Conservation (phyloP, 2,113 vertebrate species). For the Anoplopoma fimbria region DNA sequence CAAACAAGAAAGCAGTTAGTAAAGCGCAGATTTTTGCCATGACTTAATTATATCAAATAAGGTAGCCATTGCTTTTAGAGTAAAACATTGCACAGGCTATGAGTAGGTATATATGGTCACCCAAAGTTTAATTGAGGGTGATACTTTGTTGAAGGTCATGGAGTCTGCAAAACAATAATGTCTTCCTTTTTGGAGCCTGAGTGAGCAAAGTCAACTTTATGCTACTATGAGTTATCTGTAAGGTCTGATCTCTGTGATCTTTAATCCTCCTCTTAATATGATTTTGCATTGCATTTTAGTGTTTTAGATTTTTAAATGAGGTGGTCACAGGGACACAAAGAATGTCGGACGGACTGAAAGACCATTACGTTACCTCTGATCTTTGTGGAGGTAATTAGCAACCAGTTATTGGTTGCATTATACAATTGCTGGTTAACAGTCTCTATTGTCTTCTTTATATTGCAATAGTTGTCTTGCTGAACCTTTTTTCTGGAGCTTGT, state of each 20-base stretch:
- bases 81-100: conserved; percentile 1
- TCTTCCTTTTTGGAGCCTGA: conserved; percentile 5
- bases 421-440: background rate
- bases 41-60: background rate
- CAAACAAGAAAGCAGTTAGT: conserved; percentile 11
- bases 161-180: conserved; percentile 9
- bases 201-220: background rate
- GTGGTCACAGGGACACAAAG: background rate
- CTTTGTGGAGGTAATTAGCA: background rate
- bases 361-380: background rate
- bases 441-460: background rate
- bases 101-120: conserved; percentile 3
- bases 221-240: background rate
- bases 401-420: background rate
- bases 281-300: background rate
- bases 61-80: conserved; percentile 4
- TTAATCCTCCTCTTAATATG: background rate
- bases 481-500: background rate
- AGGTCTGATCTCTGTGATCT: no score
- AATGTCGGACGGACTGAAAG: background rate
- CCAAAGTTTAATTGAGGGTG: background rate
- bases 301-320: background rate
- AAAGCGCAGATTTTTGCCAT: background rate
- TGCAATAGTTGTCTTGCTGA: background rate
- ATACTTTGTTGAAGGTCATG: conserved; percentile 16